These are phyloP conservation scores for Pitangus sulphuratus DNA, from an alignment of 2,797 vertebrate species.

Conservation along the genomic window DNA sequence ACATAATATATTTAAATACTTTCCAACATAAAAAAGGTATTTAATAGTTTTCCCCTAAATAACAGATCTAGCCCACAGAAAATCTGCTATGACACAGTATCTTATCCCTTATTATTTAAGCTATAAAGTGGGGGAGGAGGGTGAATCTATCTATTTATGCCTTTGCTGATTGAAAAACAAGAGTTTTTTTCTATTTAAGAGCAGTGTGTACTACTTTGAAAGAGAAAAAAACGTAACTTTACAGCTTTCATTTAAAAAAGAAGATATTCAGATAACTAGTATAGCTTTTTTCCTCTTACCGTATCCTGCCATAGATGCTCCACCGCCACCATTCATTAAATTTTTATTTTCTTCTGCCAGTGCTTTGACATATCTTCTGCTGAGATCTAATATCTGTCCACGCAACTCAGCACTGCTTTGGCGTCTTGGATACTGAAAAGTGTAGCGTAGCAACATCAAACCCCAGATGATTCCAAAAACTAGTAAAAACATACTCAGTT, in stretches of 20 bases:
- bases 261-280: not conserved
- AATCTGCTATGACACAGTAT: not conserved
- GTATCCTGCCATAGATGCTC: constrained; percentile 92
- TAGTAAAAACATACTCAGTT: constrained; percentile 91
- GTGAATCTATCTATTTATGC: not conserved
- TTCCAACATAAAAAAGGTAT: not conserved
- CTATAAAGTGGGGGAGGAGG: not conserved
- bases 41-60: not conserved
- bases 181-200: not conserved
- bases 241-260: not conserved
- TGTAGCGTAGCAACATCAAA: constrained; percentile 92
- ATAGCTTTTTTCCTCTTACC: constrained; percentile 78
- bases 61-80: not conserved
- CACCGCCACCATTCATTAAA: constrained; percentile 81
- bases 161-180: not conserved
- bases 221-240: not conserved
- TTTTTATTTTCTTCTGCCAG: constrained; percentile 94
- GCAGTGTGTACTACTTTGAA: not conserved
- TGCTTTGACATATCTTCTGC: constrained; percentile 94
- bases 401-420: constrained; percentile 93
- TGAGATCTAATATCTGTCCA: constrained; percentile 95
- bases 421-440: constrained; percentile 90
- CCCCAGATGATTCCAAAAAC: constrained; percentile 95
- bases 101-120: not conserved
- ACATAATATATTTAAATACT: not conserved